Evolutionary conservation across 2,888 invertebrate species (phyloP).

Genomic region (Epirrita christyi): DNA sequence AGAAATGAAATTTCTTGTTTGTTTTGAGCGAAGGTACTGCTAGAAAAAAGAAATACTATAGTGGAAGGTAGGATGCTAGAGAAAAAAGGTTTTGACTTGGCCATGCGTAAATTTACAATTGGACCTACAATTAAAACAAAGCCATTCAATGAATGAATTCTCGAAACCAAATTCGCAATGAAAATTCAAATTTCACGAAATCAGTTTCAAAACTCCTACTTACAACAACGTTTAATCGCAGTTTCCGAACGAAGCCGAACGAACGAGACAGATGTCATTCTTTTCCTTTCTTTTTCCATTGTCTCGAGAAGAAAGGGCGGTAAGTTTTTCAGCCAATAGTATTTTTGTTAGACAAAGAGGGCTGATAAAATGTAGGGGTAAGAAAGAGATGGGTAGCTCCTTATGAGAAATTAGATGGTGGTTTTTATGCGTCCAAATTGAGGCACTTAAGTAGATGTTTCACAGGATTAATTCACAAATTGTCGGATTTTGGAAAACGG

Average conservation of each 20-base stretch:
- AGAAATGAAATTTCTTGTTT: too few relatives aligned
- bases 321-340: conserved; percentile 42
- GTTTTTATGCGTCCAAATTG: conserved; percentile 38
- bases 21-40: too few relatives aligned
- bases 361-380: conserved; percentile 12
- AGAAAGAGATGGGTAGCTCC: conserved; percentile 30
- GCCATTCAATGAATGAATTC: conserved; percentile 4
- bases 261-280: conserved; percentile 34
- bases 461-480: conserved; percentile 34
- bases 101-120: too few relatives aligned
- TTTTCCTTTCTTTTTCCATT: conserved; percentile 38
- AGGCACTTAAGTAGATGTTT: conserved; percentile 36
- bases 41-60: too few relatives aligned
- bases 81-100: too few relatives aligned
- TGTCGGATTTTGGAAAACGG: conserved; percentile 23
- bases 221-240: conserved; percentile 56
- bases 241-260: conserved; percentile 41
- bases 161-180: conserved; percentile 9
- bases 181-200: conserved; percentile 38
- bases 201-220: conserved; percentile 46
- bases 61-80: too few relatives aligned
- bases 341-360: conserved; percentile 31
- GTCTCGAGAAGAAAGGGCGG: conserved; percentile 44
- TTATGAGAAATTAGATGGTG: conserved; percentile 37
- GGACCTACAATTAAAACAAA: too few relatives aligned